Conservation (phyloP, 2,797 vertebrate genomes). For the Amblyopsis hoosieri region DNA sequence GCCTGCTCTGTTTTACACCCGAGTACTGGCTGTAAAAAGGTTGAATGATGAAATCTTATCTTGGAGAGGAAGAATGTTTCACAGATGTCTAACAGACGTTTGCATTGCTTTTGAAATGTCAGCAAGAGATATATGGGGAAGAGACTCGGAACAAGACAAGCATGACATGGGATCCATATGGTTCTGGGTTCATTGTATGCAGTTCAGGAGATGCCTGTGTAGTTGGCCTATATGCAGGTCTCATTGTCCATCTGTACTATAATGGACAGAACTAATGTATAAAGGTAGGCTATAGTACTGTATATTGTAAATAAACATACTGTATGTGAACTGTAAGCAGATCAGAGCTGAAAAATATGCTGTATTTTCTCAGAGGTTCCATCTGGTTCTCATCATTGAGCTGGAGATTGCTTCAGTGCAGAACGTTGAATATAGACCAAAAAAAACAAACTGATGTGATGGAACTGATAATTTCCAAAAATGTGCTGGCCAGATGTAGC, state of each 20-base stretch:
- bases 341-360: slow-evolving; percentile 36
- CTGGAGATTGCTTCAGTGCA: slow-evolving; percentile 52
- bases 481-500: background rate
- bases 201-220: background rate
- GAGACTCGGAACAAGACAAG: slow-evolving; percentile 22
- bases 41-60: slow-evolving; percentile 49
- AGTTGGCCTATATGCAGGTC: background rate
- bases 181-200: slow-evolving; percentile 3
- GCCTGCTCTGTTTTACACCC: slow-evolving; percentile 31
- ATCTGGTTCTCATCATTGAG: slow-evolving; percentile 78
- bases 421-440: background rate
- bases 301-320: no score
- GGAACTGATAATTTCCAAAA: background rate
- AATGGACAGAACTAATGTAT: no score
- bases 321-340: background rate
- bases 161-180: slow-evolving; percentile 32
- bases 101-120: slow-evolving; percentile 30
- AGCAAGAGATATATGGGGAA: slow-evolving; percentile 16
- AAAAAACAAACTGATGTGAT: slow-evolving; percentile 1
- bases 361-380: slow-evolving; percentile 45
- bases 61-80: slow-evolving; percentile 61
- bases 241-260: no score
- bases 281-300: no score
- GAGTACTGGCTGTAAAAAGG: slow-evolving; percentile 7
- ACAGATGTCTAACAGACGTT: slow-evolving; percentile 64